Conservation (phyloP, 2,113 vertebrate species). For the Gavialis gangeticus region DNA sequence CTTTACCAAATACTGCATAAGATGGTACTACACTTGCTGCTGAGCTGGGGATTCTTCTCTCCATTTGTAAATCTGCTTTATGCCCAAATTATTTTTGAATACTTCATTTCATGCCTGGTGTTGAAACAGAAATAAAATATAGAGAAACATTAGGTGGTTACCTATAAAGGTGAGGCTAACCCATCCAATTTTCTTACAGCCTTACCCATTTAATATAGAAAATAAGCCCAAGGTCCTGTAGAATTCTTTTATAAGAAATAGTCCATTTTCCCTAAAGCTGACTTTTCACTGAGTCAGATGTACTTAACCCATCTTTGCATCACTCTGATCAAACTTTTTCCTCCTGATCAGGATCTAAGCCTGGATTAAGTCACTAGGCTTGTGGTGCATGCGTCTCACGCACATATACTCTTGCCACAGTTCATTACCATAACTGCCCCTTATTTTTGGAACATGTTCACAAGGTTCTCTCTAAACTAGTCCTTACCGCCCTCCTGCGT, state of each 20-base stretch:
- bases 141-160: constrained; percentile 34
- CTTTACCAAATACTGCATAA: constrained; percentile 52
- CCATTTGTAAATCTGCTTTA: constrained; percentile 57
- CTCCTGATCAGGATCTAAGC: constrained; percentile 63
- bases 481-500: fast-evolving
- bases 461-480: not conserved
- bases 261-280: constrained; percentile 9
- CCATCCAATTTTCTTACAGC: constrained; percentile 45
- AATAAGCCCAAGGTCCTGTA: constrained; percentile 19
- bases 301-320: constrained; percentile 33
- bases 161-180: constrained; percentile 22
- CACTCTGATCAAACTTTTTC: constrained; percentile 48
- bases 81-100: constrained; percentile 34
- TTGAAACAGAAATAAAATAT: constrained; percentile 29
- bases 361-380: constrained; percentile 39
- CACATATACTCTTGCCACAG: constrained; percentile 1
- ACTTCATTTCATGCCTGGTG: constrained; percentile 53
- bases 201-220: not conserved
- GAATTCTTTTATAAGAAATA: constrained; percentile 15
- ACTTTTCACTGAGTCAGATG: constrained; percentile 22
- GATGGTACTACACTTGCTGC: constrained; percentile 29
- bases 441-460: constrained; percentile 52
- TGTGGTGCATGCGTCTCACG: not conserved
- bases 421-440: constrained; percentile 36
- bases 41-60: constrained; percentile 26